Evolutionary conservation across 2,888 invertebrate species (phyloP), one percentile per base, ranked within the genome.

Genomic region (Odiellus spinosus): DNA sequence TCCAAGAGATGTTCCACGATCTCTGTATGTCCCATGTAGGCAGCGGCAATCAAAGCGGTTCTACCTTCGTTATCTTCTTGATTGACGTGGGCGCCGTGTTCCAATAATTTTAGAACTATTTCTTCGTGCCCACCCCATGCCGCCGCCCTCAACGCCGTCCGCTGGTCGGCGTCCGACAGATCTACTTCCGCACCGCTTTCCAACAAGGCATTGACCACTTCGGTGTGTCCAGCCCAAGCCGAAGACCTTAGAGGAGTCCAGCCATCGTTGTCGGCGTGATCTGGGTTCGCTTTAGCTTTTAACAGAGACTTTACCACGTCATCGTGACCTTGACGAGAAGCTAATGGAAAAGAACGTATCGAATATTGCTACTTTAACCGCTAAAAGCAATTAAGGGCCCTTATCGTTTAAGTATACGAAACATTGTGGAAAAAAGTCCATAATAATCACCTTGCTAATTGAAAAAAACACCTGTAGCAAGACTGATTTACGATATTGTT

Each of bases 1-100:
- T 82, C 81, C 10, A 90, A 67, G 38, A 90, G 68, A 53, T 80
- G 80, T 51, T 82, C 77, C 20, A 88, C 87, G 52, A 88, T 87
- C 60, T 85, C 84, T n/a, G 80, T 79, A 67, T 90, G 88, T 0
- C 88, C 87, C 91, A 91, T 93, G 67, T 91, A 93, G 0, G 91
- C 88, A 1, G 70, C 71, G 11, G 70, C 69, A 44, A 70, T 70
- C 19, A 71, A 61, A 5, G 71, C 66, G 3, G 70, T 70, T 8
- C 69, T 59, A 1, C 69, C 70, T 51, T 71, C 69, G 45, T 64
- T 64, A 58, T 70, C 70, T 3, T 63, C 64, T 50, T 63, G 63
- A 56, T 70, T 67, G 1, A 69, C 68, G 44, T 64, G 62, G 3
- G 69, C 69, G 5, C 62, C 67, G 34, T 63, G 59, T 39, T 60